Conservation (phyloP, 2,888 invertebrate species). For the Calameuta filiformis region DNA sequence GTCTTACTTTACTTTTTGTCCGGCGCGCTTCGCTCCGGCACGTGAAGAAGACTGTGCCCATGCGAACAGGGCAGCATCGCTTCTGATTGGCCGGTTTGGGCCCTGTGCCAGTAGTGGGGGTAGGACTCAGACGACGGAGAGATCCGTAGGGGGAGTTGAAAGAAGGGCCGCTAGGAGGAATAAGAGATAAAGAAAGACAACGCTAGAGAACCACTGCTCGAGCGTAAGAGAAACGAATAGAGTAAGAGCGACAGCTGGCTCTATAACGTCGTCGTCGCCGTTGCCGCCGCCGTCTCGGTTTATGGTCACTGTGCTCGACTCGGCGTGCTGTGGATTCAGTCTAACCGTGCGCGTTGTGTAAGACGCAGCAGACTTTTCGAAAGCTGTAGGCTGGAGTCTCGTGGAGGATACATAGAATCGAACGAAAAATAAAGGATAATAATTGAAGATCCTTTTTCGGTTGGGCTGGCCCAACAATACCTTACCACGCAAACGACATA, state of each 20-base stretch:
- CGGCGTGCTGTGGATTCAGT: conserved; percentile 36
- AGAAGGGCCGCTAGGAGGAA: conserved; percentile 2
- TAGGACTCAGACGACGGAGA: background rate
- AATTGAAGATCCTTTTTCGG: background rate
- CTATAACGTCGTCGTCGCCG: background rate
- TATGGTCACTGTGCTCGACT: conserved; percentile 44
- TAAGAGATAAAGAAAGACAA: conserved; percentile 13
- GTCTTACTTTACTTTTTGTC: conserved; percentile 43
- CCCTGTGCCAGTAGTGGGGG: background rate
- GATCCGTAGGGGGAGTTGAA: conserved; percentile 7
- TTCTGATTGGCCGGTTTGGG: background rate
- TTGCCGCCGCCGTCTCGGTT: conserved; percentile 27
- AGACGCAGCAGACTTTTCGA: background rate
- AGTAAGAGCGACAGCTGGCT: conserved; percentile 26
- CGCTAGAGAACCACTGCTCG: conserved; percentile 7
- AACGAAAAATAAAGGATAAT: background rate
- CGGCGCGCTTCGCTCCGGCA: conserved; percentile 18
- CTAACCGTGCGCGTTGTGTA: conserved; percentile 45
- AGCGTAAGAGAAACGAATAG: conserved; percentile 27
- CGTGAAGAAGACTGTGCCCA: background rate
- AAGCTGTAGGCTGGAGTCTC: background rate
- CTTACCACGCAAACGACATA: background rate
- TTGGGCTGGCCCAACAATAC: background rate
- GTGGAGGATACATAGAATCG: background rate
- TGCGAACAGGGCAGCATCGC: background rate